phyloP scores from a whole-genome alignment of 2,888 invertebrate species.

The Tinea pellionella region DNA sequence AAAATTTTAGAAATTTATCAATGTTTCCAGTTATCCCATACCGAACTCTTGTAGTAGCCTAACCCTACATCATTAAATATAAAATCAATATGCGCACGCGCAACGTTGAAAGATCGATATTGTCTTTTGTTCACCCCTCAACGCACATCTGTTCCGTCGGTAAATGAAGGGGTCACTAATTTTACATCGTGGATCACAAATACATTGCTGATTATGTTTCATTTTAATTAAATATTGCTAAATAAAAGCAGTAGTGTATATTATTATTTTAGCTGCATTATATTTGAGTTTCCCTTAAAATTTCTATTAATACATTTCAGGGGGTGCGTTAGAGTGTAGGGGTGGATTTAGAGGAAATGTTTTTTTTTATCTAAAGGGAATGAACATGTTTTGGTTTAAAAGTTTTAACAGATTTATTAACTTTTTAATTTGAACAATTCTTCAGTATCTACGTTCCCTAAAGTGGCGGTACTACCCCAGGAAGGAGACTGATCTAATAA shows the following conservation, averaged over 20 bases:
- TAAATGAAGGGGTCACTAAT: too few species aligned
- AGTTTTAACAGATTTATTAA: too few species aligned
- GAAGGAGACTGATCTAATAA: too few species aligned
- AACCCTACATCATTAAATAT: conserved; percentile 18
- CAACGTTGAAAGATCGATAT: conserved; percentile 49
- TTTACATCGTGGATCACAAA: too few species aligned
- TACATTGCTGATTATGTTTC: too few species aligned
- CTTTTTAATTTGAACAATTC: too few species aligned
- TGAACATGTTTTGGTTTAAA: not conserved
- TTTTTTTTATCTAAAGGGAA: not conserved
- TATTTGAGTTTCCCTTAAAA: not conserved
- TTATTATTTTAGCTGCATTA: not conserved
- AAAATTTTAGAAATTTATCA: not conserved
- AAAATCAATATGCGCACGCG: conserved; percentile 49
- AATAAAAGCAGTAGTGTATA: not conserved
- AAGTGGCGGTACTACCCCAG: too few species aligned
- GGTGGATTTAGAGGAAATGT: not conserved
- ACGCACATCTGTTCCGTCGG: conserved; percentile 41
- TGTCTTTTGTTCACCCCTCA: conserved; percentile 50
- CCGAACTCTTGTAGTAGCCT: too few species aligned
- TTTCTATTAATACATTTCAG: not conserved
- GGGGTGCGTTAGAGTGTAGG: not conserved
- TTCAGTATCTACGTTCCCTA: too few species aligned
- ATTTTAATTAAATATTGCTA: too few species aligned
- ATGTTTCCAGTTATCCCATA: not conserved